Evolutionary conservation across 2,797 vertebrate species (phyloP).

Genomic region (Pyrocephalus nanus): DNA sequence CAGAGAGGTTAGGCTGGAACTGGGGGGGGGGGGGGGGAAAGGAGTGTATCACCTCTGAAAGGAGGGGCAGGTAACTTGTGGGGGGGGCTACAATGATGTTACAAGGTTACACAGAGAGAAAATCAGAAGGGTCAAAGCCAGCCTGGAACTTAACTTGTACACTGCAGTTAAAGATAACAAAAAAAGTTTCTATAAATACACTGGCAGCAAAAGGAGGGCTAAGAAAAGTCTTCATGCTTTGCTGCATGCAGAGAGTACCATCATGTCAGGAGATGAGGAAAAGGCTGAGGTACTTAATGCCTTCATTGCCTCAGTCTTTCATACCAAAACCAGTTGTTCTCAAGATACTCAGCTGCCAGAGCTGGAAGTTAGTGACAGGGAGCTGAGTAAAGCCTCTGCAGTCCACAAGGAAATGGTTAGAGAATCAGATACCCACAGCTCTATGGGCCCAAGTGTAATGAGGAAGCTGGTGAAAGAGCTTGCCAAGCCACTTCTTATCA

Average conservation of each 20-base stretch:
- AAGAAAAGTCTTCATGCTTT: not conserved
- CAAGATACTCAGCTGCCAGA: not conserved
- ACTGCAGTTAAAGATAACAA: not conserved
- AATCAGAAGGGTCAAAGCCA: not conserved
- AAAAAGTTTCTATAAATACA: not conserved
- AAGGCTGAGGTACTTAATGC: not conserved
- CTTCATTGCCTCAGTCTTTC: not conserved
- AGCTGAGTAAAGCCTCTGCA: not conserved
- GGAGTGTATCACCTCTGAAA: not conserved
- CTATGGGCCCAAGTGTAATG: too few relatives aligned
- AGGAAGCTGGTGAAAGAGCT: not conserved
- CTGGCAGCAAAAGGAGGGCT: not conserved
- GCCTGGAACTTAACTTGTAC: not conserved
- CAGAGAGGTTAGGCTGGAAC: not conserved
- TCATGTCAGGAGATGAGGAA: not conserved
- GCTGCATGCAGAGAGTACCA: not conserved
- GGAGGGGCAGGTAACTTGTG: not conserved
- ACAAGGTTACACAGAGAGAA: not conserved
- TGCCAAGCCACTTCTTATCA: not conserved
- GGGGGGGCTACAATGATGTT: not conserved
- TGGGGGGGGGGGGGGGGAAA: too few relatives aligned
- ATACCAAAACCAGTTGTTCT: not conserved
- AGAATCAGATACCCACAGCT: not conserved
- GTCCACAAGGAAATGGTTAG: not conserved
- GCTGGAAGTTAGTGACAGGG: not conserved